A percentile compares a stretch with the other conserved stretches of the same genome.
Conservation (phyloP, 2,797 vertebrate genomes). For the Aplochiton taeniatus region DNA sequence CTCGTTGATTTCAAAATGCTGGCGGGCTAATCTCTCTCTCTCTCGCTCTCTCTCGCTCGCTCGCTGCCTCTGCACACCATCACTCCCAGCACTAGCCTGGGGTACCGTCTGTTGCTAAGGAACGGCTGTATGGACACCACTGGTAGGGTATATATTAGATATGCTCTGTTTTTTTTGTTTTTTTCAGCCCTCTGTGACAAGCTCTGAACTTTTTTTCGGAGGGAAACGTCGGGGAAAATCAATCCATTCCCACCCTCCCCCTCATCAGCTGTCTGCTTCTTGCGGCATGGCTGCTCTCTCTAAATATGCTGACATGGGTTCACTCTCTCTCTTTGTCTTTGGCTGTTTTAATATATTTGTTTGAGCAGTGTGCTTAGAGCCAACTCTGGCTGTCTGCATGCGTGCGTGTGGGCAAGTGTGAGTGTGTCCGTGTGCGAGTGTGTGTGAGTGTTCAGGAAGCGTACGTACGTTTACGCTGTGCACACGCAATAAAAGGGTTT, state of each 20-base stretch:
- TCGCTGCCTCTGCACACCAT: not conserved
- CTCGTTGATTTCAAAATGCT: too few species aligned
- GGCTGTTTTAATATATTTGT: not conserved
- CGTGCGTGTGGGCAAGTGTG: too few species aligned
- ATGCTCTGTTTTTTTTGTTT: slow-evolving; percentile 52
- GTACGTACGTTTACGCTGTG: too few species aligned
- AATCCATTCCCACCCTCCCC: slow-evolving; percentile 55
- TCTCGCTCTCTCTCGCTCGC: not conserved
- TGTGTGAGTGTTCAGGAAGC: too few species aligned
- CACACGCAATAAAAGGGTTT: too few species aligned
- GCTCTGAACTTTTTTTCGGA: slow-evolving; percentile 53
- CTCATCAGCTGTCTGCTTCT: slow-evolving; percentile 37
- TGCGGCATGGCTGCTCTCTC: slow-evolving; percentile 25
- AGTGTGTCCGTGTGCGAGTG: too few species aligned
- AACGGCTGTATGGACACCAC: slow-evolving; percentile 54
- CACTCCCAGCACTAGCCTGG: slow-evolving; percentile 39
- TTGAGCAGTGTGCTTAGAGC: not conserved
- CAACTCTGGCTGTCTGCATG: too few species aligned
- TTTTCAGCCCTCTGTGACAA: slow-evolving; percentile 38
- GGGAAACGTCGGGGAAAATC: slow-evolving; percentile 64
- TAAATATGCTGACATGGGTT: not conserved
- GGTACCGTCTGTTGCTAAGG: slow-evolving; percentile 78
- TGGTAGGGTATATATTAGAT: slow-evolving; percentile 59
- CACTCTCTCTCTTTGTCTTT: slow-evolving; percentile 10
- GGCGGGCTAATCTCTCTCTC: not conserved